Percentiles rank a stretch among this genome's conserved stretches.
phyloP scores from a whole-genome alignment of 2,888 invertebrate genomes.

The Anthophora plumipes region DNA sequence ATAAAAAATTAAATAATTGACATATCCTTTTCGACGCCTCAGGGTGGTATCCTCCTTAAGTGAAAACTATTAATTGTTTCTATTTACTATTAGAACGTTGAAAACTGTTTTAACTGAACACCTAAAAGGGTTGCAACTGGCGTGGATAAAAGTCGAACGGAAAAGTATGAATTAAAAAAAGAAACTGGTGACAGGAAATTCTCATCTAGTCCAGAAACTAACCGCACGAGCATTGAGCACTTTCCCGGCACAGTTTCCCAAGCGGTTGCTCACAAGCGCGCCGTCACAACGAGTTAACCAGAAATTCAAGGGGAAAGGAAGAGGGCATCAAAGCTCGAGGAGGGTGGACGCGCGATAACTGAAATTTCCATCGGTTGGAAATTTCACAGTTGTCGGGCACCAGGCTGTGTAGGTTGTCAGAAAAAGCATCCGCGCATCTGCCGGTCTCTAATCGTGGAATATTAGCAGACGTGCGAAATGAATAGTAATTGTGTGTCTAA shows the following conservation, averaged over 20 bases:
- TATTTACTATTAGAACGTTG: not conserved
- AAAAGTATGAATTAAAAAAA: constrained; percentile 50
- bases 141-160: not conserved
- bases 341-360: constrained; percentile 29
- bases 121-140: not conserved
- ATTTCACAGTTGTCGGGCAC: constrained; percentile 42
- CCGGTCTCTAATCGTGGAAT: constrained; percentile 22
- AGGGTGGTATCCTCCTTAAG: too few relatives aligned
- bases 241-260: constrained; percentile 39
- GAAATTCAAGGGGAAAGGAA: constrained; percentile 32
- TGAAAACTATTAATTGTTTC: too few relatives aligned
- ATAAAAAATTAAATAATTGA: too few relatives aligned
- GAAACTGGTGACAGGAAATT: constrained; percentile 37
- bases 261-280: constrained; percentile 25
- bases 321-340: constrained; percentile 26
- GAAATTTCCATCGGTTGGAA: constrained; percentile 58
- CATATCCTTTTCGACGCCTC: too few relatives aligned
- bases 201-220: constrained; percentile 37
- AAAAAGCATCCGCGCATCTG: constrained; percentile 20
- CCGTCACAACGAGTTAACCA: constrained; percentile 53
- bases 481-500: not conserved
- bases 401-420: constrained; percentile 8
- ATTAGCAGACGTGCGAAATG: not conserved
- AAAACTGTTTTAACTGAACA: not conserved
- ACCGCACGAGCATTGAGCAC: constrained; percentile 40